Conservation (phyloP, 2,888 invertebrate species). For the Smittia aterrima region DNA sequence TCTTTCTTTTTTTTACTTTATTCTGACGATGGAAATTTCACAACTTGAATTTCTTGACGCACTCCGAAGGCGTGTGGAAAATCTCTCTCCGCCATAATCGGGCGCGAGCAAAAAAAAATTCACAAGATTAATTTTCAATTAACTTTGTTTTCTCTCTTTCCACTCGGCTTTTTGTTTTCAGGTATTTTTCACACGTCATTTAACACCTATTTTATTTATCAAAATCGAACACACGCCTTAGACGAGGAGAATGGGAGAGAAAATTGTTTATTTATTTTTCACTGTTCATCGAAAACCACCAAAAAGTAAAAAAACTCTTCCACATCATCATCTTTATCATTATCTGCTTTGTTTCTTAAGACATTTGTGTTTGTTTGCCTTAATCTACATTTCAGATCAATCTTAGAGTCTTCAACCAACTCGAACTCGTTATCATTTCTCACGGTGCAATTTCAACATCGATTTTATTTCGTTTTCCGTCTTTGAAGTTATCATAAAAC, state of each 20-base stretch:
- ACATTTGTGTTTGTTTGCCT: slow-evolving; percentile 9
- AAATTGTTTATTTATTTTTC: neutral
- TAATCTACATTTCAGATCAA: neutral
- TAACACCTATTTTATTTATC: slow-evolving; percentile 21
- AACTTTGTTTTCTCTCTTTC: no score
- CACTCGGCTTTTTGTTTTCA: neutral
- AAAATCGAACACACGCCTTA: neutral
- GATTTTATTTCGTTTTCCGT: neutral
- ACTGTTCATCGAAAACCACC: neutral
- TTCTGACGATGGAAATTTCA: no score
- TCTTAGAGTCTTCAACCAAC: no score
- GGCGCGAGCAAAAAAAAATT: neutral
- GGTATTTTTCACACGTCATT: slow-evolving; percentile 30
- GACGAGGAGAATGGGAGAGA: neutral
- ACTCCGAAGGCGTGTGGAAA: neutral
- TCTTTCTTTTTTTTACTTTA: neutral
- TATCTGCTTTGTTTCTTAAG: slow-evolving; percentile 27
- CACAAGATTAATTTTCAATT: slow-evolving; percentile 19
- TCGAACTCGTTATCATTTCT: no score
- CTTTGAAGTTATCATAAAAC: neutral
- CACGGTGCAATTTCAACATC: no score
- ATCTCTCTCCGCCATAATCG: neutral
- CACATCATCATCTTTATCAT: slow-evolving; percentile 18
- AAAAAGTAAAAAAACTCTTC: neutral
- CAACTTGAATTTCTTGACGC: neutral